Evolutionary conservation across 2,797 vertebrate genomes (phyloP).

Genomic region (Orestias chungarensis): DNA sequence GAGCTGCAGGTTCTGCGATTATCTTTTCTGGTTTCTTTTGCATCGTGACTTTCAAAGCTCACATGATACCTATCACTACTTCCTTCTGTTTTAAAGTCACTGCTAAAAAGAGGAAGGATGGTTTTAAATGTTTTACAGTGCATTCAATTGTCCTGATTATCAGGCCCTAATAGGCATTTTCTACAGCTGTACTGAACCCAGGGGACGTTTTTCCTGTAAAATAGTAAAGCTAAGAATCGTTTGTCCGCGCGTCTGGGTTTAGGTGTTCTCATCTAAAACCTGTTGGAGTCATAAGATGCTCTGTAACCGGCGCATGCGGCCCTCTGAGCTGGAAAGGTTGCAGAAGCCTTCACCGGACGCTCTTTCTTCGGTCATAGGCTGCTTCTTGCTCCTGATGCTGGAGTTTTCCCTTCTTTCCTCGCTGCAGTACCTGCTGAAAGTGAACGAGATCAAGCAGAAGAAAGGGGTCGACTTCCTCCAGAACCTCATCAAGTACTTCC

Average conservation of each 20-base stretch:
- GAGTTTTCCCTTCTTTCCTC: not conserved
- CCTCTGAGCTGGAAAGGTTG: not conserved
- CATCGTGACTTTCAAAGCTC: too few relatives aligned
- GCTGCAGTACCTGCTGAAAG: constrained; percentile 93
- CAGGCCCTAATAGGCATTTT: not conserved
- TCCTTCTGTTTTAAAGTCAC: not conserved
- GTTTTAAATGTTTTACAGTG: too few relatives aligned
- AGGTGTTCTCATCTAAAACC: not conserved
- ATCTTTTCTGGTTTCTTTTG: not conserved
- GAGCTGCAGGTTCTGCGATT: not conserved
- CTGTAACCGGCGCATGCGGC: too few relatives aligned
- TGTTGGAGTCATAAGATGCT: not conserved
- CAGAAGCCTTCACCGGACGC: not conserved
- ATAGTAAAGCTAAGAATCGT: not conserved
- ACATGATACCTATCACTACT: not conserved
- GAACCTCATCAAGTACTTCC: constrained; percentile 97
- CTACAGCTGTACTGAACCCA: too few relatives aligned
- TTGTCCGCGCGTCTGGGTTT: not conserved
- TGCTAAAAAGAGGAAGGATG: not conserved
- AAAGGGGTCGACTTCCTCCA: constrained; percentile 96
- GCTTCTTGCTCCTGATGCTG: too few relatives aligned
- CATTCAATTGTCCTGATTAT: too few relatives aligned
- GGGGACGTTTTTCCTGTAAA: too few relatives aligned
- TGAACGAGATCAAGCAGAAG: constrained; percentile 98
- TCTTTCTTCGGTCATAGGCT: not conserved